These are phyloP conservation scores for Synanceia verrucosa DNA, from an alignment of 2,797 vertebrate species.

Conservation along the genomic window DNA sequence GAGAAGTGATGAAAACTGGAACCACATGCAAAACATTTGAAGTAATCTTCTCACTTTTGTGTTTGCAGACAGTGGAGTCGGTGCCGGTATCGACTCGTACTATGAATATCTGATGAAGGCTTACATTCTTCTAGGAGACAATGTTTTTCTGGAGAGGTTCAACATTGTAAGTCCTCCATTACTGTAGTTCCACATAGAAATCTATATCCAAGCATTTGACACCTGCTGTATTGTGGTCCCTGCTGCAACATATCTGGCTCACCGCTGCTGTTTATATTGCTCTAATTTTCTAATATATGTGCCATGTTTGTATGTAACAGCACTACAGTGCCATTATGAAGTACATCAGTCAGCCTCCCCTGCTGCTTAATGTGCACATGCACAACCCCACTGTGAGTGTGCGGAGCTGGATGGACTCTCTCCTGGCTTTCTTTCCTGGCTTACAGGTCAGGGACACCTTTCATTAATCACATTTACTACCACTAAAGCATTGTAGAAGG, in stretches of 20 bases:
- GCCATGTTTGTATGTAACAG: slow-evolving; percentile 64
- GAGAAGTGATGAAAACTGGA: background rate
- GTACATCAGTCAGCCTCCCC: slow-evolving; percentile 87
- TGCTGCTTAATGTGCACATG: slow-evolving; percentile 89
- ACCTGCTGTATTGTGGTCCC: background rate
- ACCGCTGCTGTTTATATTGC: too few relatives aligned
- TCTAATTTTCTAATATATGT: background rate
- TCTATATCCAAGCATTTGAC: background rate
- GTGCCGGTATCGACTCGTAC: slow-evolving; percentile 88
- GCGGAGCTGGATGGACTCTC: slow-evolving; percentile 89
- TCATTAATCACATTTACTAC: background rate
- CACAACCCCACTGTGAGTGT: slow-evolving; percentile 88
- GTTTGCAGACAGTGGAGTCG: slow-evolving; percentile 85
- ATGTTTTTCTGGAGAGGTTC: slow-evolving; percentile 85
- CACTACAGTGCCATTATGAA: slow-evolving; percentile 90
- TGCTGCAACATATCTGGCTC: background rate
- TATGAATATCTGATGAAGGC: slow-evolving; percentile 90
- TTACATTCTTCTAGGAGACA: slow-evolving; percentile 87
- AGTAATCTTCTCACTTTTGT: slow-evolving; percentile 12
- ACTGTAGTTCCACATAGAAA: background rate
- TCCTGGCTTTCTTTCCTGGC: slow-evolving; percentile 87
- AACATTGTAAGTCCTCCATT: slow-evolving; percentile 78
- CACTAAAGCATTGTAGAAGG: background rate
- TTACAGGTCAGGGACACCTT: slow-evolving; percentile 77
- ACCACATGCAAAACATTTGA: too few relatives aligned